Base-by-base conservation (phyloP, 2,888 invertebrate species). In the Melipona beecheii region DNA sequence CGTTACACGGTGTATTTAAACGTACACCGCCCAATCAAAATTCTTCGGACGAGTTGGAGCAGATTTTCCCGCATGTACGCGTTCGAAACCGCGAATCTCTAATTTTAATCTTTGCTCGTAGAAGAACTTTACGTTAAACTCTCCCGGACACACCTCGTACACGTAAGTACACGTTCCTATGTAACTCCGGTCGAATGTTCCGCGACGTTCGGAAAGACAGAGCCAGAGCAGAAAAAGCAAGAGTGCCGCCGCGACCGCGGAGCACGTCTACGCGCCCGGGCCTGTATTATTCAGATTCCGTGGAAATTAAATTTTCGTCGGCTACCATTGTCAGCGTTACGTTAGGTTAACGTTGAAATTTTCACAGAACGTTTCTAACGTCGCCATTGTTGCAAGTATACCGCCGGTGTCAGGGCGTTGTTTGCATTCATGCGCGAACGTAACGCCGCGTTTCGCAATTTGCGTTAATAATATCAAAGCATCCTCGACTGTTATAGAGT, bases 381-480 rank as follows among this genome's bases (percentile, higher is more conserved):
- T 54, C 27, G 36, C 64, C 75, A 78, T 78, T 71, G 78, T 74
- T 66, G 50, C 43, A 31, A 66, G 65, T 73, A 58, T 2, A 43
- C 43, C 43, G 36, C 6, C 36, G 36, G 36, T 36, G 68, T 13
- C 62, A 36, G 21, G 54, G 77, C 77, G 66, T 83, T 89, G 85
- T 89, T 89, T 89, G 87, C 83, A 76, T 83, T 89, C 85, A 66
- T 85, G 87, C 78, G 64, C 70, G 73, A 36, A 66, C 70, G 24
- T 27, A 56, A 64, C 56, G 62, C 60, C 78, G 62, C 75, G 70
- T 58, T 43, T 69, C 70, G 74, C 78, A 56, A 80, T 86, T 83
- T 78, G 77, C 84, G 75, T 77, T 79, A 87, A 83, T 74, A 78
- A 81, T 83, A 81, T 85, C 72, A 80, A 70, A 81, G 78, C 75